phyloP scores from a whole-genome alignment of 1,140 invertebrate species.

The Mizuhopecten yessoensis region DNA sequence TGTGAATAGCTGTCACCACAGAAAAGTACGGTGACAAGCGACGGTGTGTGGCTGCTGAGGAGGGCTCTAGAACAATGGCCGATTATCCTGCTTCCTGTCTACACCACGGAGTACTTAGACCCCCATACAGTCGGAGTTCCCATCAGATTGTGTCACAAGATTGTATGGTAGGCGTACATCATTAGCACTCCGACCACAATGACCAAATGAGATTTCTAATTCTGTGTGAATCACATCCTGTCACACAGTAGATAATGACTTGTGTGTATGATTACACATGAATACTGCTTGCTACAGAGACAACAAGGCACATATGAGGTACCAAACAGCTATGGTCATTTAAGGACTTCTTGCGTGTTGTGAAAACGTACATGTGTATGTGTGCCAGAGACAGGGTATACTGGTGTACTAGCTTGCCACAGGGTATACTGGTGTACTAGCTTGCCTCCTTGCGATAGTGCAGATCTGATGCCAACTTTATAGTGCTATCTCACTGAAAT shows the following conservation, averaged over 20 bases:
- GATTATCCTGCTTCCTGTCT: background rate
- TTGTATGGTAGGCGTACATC: background rate
- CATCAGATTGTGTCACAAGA: background rate
- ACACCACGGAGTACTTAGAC: background rate
- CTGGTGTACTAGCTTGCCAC: too few relatives aligned
- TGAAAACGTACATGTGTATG: too few relatives aligned
- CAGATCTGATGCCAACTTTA: too few relatives aligned
- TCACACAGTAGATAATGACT: background rate
- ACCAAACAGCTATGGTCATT: too few relatives aligned
- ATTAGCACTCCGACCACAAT: background rate
- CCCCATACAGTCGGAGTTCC: background rate
- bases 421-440: too few relatives aligned
- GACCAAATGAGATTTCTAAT: background rate
- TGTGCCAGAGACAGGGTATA: too few relatives aligned
- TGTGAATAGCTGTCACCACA: too few relatives aligned
- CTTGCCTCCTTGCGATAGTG: too few relatives aligned
- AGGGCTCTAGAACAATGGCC: constrained; percentile 21
- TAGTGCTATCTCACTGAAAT: too few relatives aligned
- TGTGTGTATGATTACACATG: background rate
- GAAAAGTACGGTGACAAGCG: background rate
- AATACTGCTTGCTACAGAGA: too few relatives aligned
- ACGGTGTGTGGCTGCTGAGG: background rate
- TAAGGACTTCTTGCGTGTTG: too few relatives aligned
- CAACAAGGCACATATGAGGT: too few relatives aligned
- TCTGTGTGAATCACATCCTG: constrained; percentile 12